Conservation (phyloP, 2,113 vertebrate genomes). For the Crotalus viridis region DNA sequence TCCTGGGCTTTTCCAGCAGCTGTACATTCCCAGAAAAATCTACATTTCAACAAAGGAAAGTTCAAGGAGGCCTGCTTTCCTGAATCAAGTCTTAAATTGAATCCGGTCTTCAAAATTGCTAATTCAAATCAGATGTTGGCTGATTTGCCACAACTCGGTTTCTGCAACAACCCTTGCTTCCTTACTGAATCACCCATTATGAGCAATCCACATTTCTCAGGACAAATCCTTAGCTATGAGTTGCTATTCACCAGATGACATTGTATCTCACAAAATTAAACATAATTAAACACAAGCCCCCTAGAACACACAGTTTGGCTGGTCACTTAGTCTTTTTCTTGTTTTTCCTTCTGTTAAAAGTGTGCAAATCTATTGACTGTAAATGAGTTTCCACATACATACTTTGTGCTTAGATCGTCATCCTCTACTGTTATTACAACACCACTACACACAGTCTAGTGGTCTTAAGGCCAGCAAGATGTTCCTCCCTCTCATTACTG, state of each 20-base stretch:
- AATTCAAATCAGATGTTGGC: background rate
- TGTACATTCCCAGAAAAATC: background rate
- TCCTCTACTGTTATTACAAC: background rate
- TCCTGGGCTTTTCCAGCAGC: background rate
- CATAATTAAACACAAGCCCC: background rate
- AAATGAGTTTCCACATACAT: background rate
- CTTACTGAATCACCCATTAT: background rate
- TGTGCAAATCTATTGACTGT: background rate
- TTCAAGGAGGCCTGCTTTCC: background rate
- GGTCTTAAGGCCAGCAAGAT: background rate
- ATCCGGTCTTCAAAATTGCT: background rate
- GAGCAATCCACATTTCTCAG: background rate
- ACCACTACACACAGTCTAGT: background rate
- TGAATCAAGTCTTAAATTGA: background rate
- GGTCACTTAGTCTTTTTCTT: background rate
- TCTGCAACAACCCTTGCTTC: background rate
- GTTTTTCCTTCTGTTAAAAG: background rate
- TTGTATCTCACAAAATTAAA: background rate
- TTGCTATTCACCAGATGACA: background rate
- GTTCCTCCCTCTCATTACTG: background rate
- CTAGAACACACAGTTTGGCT: background rate
- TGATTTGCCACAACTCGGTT: background rate
- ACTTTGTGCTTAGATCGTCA: background rate
- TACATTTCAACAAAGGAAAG: background rate
- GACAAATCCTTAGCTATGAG: background rate